Percentiles rank a stretch among this genome's conserved stretches.
Evolutionary conservation across 2,888 invertebrate species (phyloP).

Genomic region (Dinocampus coccinellae): DNA sequence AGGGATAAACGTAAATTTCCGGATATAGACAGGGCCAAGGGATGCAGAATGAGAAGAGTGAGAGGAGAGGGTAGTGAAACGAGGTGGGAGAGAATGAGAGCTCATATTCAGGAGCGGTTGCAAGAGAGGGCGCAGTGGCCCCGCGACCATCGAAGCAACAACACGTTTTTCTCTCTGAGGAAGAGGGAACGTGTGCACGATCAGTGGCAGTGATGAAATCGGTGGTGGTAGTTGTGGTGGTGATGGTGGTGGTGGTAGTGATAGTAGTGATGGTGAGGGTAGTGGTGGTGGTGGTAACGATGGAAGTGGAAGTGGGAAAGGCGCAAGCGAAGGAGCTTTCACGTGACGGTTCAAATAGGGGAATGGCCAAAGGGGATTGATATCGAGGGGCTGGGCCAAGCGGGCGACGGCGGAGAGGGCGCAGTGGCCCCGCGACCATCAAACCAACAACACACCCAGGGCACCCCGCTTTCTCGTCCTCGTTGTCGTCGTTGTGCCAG

Average conservation of each 20-base stretch:
- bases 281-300: not conserved
- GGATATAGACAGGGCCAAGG: slow-evolving; percentile 15
- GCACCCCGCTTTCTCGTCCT: slow-evolving; percentile 32
- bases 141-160: slow-evolving; percentile 71
- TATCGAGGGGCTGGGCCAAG: slow-evolving; percentile 67
- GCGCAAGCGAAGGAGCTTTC: slow-evolving; percentile 25
- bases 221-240: not conserved
- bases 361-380: slow-evolving; percentile 18
- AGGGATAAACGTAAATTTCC: not conserved
- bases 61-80: slow-evolving; percentile 44
- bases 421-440: slow-evolving; percentile 72
- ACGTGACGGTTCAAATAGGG: slow-evolving; percentile 16
- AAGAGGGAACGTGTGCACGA: slow-evolving; percentile 2
- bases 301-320: slow-evolving; percentile 32
- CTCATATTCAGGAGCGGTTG: slow-evolving; percentile 69
- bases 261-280: not conserved
- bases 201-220: not conserved
- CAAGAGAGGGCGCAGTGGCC: slow-evolving; percentile 71
- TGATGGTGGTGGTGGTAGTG: not conserved
- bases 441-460: slow-evolving; percentile 68
- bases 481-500: slow-evolving; percentile 10
- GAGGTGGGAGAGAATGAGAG: slow-evolving; percentile 46
- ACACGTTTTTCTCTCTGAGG: slow-evolving; percentile 48
- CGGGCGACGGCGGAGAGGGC: slow-evolving; percentile 72
- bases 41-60: slow-evolving; percentile 15